Evolutionary conservation across 1,140 invertebrate genomes (phyloP), one percentile per base, ranked within the genome.

Genomic region (Zeugodacus cucurbitae): DNA sequence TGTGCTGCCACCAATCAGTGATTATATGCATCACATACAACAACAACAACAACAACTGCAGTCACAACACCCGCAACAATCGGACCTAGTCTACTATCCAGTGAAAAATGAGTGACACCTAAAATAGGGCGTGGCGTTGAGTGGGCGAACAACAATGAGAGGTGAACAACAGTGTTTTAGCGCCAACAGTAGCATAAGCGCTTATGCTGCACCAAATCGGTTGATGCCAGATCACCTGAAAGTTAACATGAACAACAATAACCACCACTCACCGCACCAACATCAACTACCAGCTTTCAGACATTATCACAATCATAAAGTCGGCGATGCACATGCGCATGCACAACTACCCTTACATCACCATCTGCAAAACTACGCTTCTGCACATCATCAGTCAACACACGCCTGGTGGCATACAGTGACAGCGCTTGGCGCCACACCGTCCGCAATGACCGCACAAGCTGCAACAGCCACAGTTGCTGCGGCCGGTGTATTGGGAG

Each of bases 51-150:
- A 91, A 54, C 90, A 92, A 62, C 89, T 88, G 48, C 74, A 87
- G 48, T 82, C 74, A 82, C 89, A 85, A 74, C 89, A 78, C 29
- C 86, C 70, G 32, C 90, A 90, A 59, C 92, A 93, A 88, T 89
- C 91, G 34, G 92, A 93, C 59, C 58, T 89, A 37, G 90, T 93
- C 86, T 93, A 93, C 85, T 93, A 93, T 90, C 91, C 92, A 90
- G 92, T 93, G 89, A 93, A 93, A 87, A 93, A 93, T 88, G 92
- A 93, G 91, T 93, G 92, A 93, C 92, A 93, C 90, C 89, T 91
- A 89, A 91, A 91, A 90, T 91, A 90, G 91, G 87, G 54, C 87
- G 87, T 89, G 89, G 54, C 90, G 86, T 82, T 89, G 32, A 89
- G 88, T 89, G 90, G 87, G 88, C 88, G 86, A 22, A 29, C 58